Conservation (phyloP, 2,888 invertebrate genomes). For the Rhaphigaster nebulosa region DNA sequence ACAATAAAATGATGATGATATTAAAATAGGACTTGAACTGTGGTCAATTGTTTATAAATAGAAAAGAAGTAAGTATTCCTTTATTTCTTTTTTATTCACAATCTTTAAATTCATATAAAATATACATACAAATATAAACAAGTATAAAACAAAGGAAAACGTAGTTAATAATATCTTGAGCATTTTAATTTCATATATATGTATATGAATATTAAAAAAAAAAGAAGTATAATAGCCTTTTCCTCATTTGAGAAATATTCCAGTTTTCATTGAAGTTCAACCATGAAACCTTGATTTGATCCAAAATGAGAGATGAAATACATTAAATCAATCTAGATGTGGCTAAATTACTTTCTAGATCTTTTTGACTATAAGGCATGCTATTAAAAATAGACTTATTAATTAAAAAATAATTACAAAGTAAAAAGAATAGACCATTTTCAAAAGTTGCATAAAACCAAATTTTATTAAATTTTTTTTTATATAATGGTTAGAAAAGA, state of each 20-base stretch:
- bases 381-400: neutral
- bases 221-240: neutral
- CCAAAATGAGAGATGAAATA: neutral
- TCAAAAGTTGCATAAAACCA: neutral
- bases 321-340: neutral
- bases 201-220: too few relatives aligned
- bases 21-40: neutral
- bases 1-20: neutral
- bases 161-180: neutral
- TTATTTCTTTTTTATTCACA: neutral
- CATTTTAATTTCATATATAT: neutral
- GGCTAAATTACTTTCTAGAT: neutral
- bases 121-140: neutral
- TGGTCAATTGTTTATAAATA: neutral
- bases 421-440: neutral
- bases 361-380: neutral
- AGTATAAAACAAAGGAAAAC: neutral
- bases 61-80: neutral
- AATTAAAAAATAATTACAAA: neutral
- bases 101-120: neutral
- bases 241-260: neutral
- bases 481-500: too few relatives aligned
- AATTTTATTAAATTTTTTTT: too few relatives aligned
- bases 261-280: neutral
- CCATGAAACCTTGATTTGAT: neutral